phyloP scores from a whole-genome alignment of 2,113 vertebrate species.

The Choloepus hoffmanni region DNA sequence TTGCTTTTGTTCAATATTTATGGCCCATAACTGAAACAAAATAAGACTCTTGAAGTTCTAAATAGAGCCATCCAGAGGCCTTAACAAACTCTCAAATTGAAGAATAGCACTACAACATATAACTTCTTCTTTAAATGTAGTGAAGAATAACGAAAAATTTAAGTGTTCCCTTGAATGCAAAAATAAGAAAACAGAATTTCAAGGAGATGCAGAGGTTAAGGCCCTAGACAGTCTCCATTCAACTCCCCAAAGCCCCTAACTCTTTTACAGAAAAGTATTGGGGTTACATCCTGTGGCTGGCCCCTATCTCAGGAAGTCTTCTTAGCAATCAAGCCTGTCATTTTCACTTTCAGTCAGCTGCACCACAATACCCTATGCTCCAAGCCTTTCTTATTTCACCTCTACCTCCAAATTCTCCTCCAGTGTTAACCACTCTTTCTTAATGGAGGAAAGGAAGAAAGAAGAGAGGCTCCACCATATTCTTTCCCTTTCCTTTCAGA shows the following conservation, averaged over 20 bases:
- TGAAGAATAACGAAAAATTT: background rate
- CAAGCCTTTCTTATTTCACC: background rate
- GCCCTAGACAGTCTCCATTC: background rate
- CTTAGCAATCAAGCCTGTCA: background rate
- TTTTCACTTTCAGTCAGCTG: background rate
- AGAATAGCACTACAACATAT: constrained; percentile 4
- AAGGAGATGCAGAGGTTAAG: background rate
- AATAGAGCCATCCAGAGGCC: background rate
- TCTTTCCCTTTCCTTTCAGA: background rate
- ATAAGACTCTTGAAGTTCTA: constrained; percentile 33
- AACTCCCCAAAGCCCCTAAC: background rate
- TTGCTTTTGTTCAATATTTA: constrained; percentile 34
- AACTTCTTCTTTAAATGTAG: background rate
- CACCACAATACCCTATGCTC: background rate
- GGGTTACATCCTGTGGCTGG: background rate
- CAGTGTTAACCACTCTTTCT: background rate
- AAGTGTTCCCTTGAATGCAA: background rate
- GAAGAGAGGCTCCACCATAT: background rate
- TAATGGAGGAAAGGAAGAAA: background rate
- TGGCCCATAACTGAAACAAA: constrained; percentile 32
- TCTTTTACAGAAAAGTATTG: background rate
- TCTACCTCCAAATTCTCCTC: background rate
- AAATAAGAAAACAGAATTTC: constrained; percentile 17
- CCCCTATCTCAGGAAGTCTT: background rate
- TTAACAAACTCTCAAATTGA: constrained; percentile 28